Conservation (phyloP, 2,888 invertebrate species). For the Marasmarcha lunaedactyla region DNA sequence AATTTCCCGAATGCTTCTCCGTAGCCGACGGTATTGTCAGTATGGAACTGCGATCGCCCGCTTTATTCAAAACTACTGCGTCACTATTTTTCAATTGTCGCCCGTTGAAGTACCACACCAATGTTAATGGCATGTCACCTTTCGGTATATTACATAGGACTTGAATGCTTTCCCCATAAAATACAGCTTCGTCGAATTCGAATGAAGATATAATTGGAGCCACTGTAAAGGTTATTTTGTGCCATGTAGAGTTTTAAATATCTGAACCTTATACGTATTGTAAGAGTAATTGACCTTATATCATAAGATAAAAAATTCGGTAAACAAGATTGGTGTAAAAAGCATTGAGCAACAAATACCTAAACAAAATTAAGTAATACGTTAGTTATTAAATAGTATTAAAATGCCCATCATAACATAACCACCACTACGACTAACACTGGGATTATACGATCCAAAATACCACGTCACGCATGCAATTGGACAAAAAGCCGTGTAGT, state of each 20-base stretch:
- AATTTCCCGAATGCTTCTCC: constrained; percentile 79
- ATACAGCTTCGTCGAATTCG: constrained; percentile 67
- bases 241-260: no score
- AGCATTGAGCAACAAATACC: no score
- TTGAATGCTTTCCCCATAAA: constrained; percentile 70
- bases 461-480: constrained; percentile 28
- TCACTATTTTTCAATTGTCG: constrained; percentile 46
- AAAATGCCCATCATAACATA: no score
- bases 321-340: no score
- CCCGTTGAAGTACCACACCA: constrained; percentile 78
- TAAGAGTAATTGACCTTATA: constrained; percentile 15
- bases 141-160: constrained; percentile 70
- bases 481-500: constrained; percentile 30
- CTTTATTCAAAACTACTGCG: constrained; percentile 64
- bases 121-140: constrained; percentile 79
- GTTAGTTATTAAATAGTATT: no score
- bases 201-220: constrained; percentile 72
- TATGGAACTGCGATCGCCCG: constrained; percentile 72
- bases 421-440: no score
- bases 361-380: no score
- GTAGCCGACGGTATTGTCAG: constrained; percentile 75
- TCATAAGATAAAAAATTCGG: neutral
- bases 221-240: constrained; percentile 50
- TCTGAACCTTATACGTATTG: no score
- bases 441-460: constrained; percentile 4